phyloP scores from a whole-genome alignment of 2,888 invertebrate species.

The Parapristionchus giblindavisi region DNA sequence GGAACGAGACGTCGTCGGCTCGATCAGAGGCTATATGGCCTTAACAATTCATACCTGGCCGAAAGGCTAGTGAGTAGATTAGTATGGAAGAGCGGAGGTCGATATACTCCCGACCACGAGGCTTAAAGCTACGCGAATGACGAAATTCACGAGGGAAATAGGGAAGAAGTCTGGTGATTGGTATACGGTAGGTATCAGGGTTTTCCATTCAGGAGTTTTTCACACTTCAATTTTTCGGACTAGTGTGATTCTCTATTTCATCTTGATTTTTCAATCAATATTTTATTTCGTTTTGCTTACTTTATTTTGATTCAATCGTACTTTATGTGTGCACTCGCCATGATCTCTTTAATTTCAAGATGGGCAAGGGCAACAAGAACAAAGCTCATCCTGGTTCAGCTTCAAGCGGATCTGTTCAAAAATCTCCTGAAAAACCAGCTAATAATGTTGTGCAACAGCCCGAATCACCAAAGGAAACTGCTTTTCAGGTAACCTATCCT shows the following conservation, averaged over 20 bases:
- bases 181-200: neutral
- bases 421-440: neutral
- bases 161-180: neutral
- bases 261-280: neutral
- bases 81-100: constrained; percentile 22
- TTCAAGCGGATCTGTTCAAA: neutral
- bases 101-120: constrained; percentile 36
- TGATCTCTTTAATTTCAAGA: neutral
- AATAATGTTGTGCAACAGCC: neutral
- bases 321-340: neutral
- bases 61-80: constrained; percentile 1
- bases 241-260: neutral
- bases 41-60: constrained; percentile 32
- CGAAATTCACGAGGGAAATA: constrained; percentile 7
- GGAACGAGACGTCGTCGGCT: constrained; percentile 25
- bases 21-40: constrained; percentile 5
- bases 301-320: neutral
- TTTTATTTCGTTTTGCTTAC: neutral
- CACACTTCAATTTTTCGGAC: constrained; percentile 1
- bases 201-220: neutral
- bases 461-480: neutral
- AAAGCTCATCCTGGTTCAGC: constrained; percentile 7
- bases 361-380: constrained; percentile 24
- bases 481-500: constrained; percentile 4
- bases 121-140: constrained; percentile 26